Base-by-base conservation (phyloP, 2,113 vertebrate genomes). In the Grammomys dolichurus region DNA sequence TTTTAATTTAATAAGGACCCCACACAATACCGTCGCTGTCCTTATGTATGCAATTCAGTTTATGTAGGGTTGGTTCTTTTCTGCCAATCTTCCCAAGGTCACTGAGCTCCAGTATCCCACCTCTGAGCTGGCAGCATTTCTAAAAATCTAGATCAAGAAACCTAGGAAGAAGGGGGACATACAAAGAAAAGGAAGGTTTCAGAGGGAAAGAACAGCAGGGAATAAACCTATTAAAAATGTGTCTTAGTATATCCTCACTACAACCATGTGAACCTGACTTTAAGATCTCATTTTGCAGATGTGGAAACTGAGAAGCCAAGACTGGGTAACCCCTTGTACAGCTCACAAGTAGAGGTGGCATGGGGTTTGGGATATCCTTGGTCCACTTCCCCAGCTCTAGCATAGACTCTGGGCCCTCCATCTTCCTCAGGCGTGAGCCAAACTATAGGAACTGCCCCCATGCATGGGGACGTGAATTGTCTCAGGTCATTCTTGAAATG, bases 1-100 rank as follows among this genome's bases (percentile, higher is more conserved):
- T 91, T 84, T 88, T 78, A 51, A 69, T 92, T 94, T 98, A 84
- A 77, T 87, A 81, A 94, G 20, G 60, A 95, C 56, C 46, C 78
- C 92, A 70, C 96, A 81, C 94, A 81, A 93, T 56, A 24, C 65
- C 12, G 63, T 5, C 17, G 77, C 7, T 20, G 28, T 40, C 63
- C 70, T 91, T 73, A 22, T 81, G n/a, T 63, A 14, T 10, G 56
- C 26, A 48, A 76, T 91, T 73, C 77, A 46, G 67, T 31, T 40
- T 65, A 24, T 63, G 67, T 88, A 81, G 33, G n/a, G 19, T 76
- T 72, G n/a, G 19, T 76, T 72, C 70, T 81, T 77, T 48, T 24
- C 65, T 70, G n/a, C 31, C 81, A 33, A n/a, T 40, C 17, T 48
- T 76, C n/a, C 87, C 75, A 81, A 87, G 40, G 72, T 43, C 73